Evolutionary conservation across 2,888 invertebrate genomes (phyloP).

Genomic region (Meloe dianella): DNA sequence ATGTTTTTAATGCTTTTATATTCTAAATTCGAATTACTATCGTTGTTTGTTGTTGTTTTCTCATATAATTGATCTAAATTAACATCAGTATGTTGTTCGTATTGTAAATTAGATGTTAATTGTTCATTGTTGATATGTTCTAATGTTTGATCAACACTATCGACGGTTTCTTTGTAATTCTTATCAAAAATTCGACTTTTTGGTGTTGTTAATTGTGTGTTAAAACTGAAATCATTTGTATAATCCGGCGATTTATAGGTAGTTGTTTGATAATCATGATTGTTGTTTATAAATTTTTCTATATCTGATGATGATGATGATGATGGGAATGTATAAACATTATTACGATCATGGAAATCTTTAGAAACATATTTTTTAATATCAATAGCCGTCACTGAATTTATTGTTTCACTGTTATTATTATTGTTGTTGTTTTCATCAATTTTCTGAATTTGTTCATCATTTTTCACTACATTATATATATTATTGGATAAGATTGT

Average conservation of each 20-base stretch:
- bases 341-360: conserved; percentile 62
- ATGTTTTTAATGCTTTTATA: conserved; percentile 48
- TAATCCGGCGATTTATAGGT: conserved; percentile 20
- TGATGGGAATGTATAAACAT: conserved; percentile 63
- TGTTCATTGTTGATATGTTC: conserved; percentile 42
- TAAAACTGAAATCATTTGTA: conserved; percentile 26
- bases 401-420: conserved; percentile 25
- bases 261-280: conserved; percentile 35
- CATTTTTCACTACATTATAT: conserved; percentile 3
- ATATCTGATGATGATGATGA: conserved; percentile 60
- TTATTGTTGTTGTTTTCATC: conserved; percentile 14
- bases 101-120: conserved; percentile 18
- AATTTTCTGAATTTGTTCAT: background rate
- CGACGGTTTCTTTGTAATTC: conserved; percentile 62
- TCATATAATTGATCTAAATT: conserved; percentile 41
- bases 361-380: conserved; percentile 61
- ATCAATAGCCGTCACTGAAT: conserved; percentile 48
- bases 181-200: conserved; percentile 64
- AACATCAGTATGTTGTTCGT: conserved; percentile 30
- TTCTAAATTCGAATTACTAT: conserved; percentile 44
- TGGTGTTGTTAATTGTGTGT: conserved; percentile 61
- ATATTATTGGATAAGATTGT: conserved; percentile 17
- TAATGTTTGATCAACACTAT: conserved; percentile 63
- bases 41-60: conserved; percentile 38
- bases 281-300: conserved; percentile 48